Conservation (phyloP, 2,113 vertebrate genomes). For the Hippocampus abdominalis region DNA sequence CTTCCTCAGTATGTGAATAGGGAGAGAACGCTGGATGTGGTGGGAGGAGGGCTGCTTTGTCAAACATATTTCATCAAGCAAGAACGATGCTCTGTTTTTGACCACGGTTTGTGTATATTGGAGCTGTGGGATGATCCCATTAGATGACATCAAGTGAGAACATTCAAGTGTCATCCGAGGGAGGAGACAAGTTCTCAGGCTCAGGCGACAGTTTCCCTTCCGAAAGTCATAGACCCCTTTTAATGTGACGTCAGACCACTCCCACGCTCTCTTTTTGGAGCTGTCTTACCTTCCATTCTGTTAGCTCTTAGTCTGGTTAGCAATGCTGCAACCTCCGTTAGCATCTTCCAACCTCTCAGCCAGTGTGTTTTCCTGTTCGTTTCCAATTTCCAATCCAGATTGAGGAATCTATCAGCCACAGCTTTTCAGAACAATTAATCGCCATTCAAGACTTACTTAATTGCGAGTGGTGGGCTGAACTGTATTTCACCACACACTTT, state of each 20-base stretch:
- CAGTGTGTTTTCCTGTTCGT: background rate
- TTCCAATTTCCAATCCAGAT: background rate
- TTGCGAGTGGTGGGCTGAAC: background rate
- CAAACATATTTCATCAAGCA: conserved; percentile 1
- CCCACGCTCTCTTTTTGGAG: background rate
- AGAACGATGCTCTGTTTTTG: conserved; percentile 21
- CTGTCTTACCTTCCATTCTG: background rate
- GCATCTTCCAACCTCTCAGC: background rate
- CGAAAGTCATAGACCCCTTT: background rate
- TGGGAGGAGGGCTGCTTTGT: conserved; percentile 36
- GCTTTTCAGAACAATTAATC: background rate
- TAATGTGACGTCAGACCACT: background rate
- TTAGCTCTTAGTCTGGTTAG: background rate
- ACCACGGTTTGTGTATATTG: conserved; percentile 21
- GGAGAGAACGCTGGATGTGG: conserved; percentile 35
- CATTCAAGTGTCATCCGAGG: background rate
- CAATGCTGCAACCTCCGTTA: background rate
- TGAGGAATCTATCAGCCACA: background rate
- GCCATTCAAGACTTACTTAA: background rate
- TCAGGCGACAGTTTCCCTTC: background rate
- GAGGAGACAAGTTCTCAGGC: background rate
- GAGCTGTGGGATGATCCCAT: conserved; percentile 8
- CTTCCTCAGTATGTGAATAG: conserved; percentile 1
- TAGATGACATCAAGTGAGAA: conserved; percentile 8
- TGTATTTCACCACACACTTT: background rate